These are phyloP conservation scores for Aythya fuligula DNA, from an alignment of 2,797 vertebrate genomes.

Conservation along the genomic window DNA sequence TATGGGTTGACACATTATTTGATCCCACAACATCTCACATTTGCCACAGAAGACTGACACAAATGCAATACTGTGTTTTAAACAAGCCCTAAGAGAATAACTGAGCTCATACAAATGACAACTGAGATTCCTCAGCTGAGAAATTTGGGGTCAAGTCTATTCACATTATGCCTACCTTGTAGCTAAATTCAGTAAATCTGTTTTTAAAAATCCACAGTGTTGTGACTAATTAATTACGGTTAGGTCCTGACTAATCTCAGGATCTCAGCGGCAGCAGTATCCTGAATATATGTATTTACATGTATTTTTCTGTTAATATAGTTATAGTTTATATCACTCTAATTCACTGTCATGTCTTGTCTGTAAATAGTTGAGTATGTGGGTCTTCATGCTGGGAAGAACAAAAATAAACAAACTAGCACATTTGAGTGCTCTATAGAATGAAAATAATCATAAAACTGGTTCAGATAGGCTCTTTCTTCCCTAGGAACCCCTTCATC, in stretches of 20 bases:
- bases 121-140: neutral
- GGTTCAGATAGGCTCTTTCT: neutral
- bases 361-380: neutral
- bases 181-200: neutral
- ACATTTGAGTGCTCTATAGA: neutral
- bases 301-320: neutral
- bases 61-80: neutral
- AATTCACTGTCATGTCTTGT: neutral
- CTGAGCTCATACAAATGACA: neutral
- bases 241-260: neutral
- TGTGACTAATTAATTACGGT: neutral
- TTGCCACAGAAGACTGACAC: neutral
- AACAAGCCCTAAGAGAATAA: neutral
- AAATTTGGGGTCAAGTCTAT: neutral
- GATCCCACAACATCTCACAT: neutral
- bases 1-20: neutral
- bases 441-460: neutral
- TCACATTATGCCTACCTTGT: neutral
- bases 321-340: neutral
- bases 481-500: neutral
- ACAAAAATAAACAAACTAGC: neutral
- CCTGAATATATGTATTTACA: neutral
- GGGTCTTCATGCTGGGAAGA: neutral
- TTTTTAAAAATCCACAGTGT: neutral
- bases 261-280: neutral